A percentile compares a stretch with the other conserved stretches of the same genome.
Conservation (phyloP, 2,797 vertebrate species). For the Linurgus olivaceus region DNA sequence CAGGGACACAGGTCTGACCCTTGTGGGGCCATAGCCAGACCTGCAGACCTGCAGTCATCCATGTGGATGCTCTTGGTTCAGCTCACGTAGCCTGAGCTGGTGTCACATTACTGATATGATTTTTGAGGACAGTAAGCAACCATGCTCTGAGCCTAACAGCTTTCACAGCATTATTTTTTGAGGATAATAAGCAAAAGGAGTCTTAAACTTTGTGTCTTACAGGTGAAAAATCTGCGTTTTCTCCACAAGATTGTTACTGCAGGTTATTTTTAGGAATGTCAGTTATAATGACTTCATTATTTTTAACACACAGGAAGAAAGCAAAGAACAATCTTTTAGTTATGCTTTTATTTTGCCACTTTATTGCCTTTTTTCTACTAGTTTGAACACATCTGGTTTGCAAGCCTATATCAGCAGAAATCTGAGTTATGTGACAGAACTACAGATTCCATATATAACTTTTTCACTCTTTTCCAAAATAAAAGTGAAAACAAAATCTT, state of each 20-base stretch:
- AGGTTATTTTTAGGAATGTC: background rate
- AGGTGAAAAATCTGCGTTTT: background rate
- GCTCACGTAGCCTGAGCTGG: accelerated
- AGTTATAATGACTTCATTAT: background rate
- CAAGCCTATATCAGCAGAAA: background rate
- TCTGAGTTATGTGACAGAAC: background rate
- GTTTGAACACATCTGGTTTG: background rate
- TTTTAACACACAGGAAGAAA: conserved; percentile 21
- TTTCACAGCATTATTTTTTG: background rate
- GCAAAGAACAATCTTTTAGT: background rate
- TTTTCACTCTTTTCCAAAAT: background rate
- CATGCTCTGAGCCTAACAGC: background rate
- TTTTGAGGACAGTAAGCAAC: background rate
- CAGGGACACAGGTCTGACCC: background rate
- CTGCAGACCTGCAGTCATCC: background rate
- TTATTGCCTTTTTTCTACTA: background rate
- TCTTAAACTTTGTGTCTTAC: background rate
- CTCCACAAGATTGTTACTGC: background rate
- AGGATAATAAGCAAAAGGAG: background rate
- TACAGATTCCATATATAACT: background rate
- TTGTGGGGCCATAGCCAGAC: too few relatives aligned
- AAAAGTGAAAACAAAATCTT: background rate
- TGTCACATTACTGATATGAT: background rate
- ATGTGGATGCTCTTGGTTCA: background rate
- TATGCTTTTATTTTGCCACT: background rate